Conservation (phyloP, 2,888 invertebrate species). For the Lepidochrysops patricia region DNA sequence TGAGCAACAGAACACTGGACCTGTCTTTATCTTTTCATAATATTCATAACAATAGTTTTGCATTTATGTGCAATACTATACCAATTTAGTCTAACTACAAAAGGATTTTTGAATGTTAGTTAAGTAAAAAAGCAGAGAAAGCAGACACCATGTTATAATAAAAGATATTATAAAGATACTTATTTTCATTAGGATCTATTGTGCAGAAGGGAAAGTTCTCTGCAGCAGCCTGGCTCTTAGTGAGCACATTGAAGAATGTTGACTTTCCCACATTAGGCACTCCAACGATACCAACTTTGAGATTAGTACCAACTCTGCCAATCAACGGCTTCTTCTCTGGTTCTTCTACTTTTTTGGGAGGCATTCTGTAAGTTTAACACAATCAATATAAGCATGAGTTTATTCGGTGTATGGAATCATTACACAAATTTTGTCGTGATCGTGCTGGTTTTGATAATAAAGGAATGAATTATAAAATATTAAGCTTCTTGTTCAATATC, state of each 20-base stretch:
- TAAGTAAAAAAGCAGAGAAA: no score
- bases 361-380: slow-evolving; percentile 66
- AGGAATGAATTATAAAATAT: background rate
- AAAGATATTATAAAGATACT: slow-evolving; percentile 75
- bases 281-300: slow-evolving; percentile 96
- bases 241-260: slow-evolving; percentile 99
- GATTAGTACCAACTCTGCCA: slow-evolving; percentile 95
- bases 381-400: no score
- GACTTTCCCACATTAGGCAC: slow-evolving; percentile 99
- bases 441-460: background rate
- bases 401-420: no score
- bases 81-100: no score
- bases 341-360: slow-evolving; percentile 93
- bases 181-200: slow-evolving; percentile 99
- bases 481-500: background rate
- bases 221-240: slow-evolving; percentile 96
- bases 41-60: no score
- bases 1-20: no score
- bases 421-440: no score
- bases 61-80: no score
- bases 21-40: no score
- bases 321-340: slow-evolving; percentile 92
- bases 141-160: slow-evolving; percentile 1
- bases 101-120: no score
- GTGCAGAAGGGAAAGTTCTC: slow-evolving; percentile 99